Conservation (phyloP, 2,888 invertebrate species). For the Notocelia uddmanniana region DNA sequence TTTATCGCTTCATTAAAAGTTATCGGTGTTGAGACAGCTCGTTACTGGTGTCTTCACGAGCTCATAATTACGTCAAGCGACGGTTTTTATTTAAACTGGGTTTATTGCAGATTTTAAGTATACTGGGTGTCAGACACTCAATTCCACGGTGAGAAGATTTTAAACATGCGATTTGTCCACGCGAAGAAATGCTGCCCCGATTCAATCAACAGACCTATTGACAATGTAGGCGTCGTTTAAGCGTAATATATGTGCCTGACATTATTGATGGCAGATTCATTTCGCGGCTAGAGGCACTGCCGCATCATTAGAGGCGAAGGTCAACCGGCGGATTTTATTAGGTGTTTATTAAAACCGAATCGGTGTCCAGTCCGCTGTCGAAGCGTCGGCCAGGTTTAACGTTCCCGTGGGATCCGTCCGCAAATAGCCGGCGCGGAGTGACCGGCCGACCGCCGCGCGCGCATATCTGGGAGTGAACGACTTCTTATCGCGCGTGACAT, state of each 20-base stretch:
- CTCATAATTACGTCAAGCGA: conserved; percentile 42
- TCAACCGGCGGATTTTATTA: conserved; percentile 35
- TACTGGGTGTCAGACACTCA: conserved; percentile 31
- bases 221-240: conserved; percentile 20
- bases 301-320: conserved; percentile 30
- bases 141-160: conserved; percentile 1
- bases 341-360: conserved; percentile 39
- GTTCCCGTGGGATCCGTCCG: conserved; percentile 69
- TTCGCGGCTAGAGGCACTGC: conserved; percentile 15
- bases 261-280: conserved; percentile 27
- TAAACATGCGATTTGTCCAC: neutral
- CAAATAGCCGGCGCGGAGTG: conserved; percentile 64
- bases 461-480: conserved; percentile 76
- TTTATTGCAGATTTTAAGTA: conserved; percentile 33
- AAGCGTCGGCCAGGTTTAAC: conserved; percentile 61
- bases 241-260: conserved; percentile 24
- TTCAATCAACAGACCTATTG: conserved; percentile 16
- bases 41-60: conserved; percentile 35
- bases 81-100: conserved; percentile 33
- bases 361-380: conserved; percentile 60
- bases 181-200: conserved; percentile 2
- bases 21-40: conserved; percentile 43
- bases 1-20: conserved; percentile 45
- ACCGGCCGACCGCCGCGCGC: conserved; percentile 49
- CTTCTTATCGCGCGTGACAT: conserved; percentile 77